Percentiles rank a stretch among this genome's conserved stretches.
These are phyloP conservation scores for Chrysopilus asiliformis DNA, from an alignment of 2,888 invertebrate genomes.

Conservation along the genomic window DNA sequence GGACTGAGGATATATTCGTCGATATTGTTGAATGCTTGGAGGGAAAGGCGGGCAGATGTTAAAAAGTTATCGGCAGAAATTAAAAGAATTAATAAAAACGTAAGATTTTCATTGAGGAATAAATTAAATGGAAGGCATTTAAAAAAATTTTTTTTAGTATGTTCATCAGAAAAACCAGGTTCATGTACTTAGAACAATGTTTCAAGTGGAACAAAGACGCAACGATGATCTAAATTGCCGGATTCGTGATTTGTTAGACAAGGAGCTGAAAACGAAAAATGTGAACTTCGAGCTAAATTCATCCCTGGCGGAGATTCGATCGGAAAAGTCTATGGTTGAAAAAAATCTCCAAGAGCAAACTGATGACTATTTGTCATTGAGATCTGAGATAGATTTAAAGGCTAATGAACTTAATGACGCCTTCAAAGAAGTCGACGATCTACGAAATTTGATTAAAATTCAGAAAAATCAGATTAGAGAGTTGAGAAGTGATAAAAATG, in stretches of 20 bases:
- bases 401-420: constrained; percentile 19
- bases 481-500: constrained; percentile 20
- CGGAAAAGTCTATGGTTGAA: constrained; percentile 18
- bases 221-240: constrained; percentile 24
- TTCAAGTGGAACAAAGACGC: constrained; percentile 26
- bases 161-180: constrained; percentile 23
- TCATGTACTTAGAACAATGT: constrained; percentile 23
- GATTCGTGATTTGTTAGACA: constrained; percentile 19
- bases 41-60: constrained; percentile 24
- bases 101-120: constrained; percentile 17
- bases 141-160: constrained; percentile 21
- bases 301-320: constrained; percentile 19
- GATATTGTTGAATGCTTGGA: constrained; percentile 29
- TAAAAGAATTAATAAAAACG: constrained; percentile 19
- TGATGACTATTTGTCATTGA: constrained; percentile 20
- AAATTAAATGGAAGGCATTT: too few species aligned
- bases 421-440: too few species aligned
- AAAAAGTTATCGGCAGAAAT: constrained; percentile 18
- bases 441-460: constrained; percentile 18
- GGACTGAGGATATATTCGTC: constrained; percentile 24
- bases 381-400: constrained; percentile 20
- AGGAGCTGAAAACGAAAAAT: constrained; percentile 17
- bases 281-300: constrained; percentile 21
- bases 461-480: constrained; percentile 20
- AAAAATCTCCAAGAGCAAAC: constrained; percentile 19